Conservation (phyloP, 2,797 vertebrate genomes). For the Hephaestus fuliginosus region DNA sequence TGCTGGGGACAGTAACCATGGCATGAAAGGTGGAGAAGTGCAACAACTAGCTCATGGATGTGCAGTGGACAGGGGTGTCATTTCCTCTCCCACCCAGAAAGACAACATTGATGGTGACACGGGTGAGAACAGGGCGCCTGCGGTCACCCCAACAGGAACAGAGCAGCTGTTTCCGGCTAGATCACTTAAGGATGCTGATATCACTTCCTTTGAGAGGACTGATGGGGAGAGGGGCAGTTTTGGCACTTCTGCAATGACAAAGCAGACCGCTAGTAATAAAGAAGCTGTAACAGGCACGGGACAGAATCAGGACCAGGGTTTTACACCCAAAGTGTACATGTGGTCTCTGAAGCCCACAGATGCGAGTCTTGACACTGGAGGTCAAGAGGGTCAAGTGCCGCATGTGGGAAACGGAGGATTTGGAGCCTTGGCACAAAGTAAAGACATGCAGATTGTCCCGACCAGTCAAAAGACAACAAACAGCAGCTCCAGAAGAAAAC, state of each 20-base stretch:
- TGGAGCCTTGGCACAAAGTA: constrained; percentile 35
- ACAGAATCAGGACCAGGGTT: constrained; percentile 39
- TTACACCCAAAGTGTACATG: constrained; percentile 35
- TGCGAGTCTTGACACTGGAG: background rate
- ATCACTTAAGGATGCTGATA: constrained; percentile 52
- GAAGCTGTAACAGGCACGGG: constrained; percentile 21
- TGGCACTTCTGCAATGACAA: constrained; percentile 20
- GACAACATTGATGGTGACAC: constrained; percentile 38
- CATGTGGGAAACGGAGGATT: constrained; percentile 50
- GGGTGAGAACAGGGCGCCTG: constrained; percentile 35
- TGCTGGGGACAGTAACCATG: constrained; percentile 1
- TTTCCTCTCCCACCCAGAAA: constrained; percentile 56
- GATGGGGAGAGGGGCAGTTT: constrained; percentile 9
- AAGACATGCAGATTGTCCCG: constrained; percentile 31
- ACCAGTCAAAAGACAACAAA: constrained; percentile 35
- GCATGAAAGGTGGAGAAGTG: constrained; percentile 23
- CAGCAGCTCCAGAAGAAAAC: constrained; percentile 50
- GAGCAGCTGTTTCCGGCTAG: constrained; percentile 51
- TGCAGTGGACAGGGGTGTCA: constrained; percentile 19
- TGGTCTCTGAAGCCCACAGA: constrained; percentile 60
- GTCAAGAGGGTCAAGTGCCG: constrained; percentile 23
- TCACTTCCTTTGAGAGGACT: constrained; percentile 53
- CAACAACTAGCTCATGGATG: constrained; percentile 10
- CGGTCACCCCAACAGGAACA: constrained; percentile 37
- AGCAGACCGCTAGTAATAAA: constrained; percentile 13